Base-by-base conservation (phyloP, 2,797 vertebrate genomes). In the Decapterus maruadsi region DNA sequence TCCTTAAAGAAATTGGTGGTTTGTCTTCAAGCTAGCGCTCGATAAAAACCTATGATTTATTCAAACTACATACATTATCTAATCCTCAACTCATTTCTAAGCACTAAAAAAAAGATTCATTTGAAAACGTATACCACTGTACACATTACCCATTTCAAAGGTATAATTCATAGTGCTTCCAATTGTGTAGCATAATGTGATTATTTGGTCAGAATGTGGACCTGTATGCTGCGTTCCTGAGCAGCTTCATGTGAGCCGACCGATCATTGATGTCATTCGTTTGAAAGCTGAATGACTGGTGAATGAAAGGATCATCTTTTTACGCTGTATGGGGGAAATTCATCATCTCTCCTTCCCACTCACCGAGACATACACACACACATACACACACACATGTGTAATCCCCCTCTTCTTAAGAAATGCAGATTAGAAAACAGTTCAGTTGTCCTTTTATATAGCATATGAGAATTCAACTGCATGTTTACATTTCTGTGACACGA, bases 311-410 rank as follows among this genome's bases (percentile, higher is more conserved):
- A 83, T 83, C 75, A 45, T 88, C 87, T 87, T 89, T 26, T 89
- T 83, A 74, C 90, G 68, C 67, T 40, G 57, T 57, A 66, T 31
- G n/a, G 62, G 20, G 20, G 77, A 85, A 82, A 90, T 90, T 90
- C 88, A 86, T 91, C 90, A 82, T 87, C 89, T 85, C 79, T n/a
- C 69, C 78, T 74, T 89, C 88, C 83, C 83, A 84, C 90, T 87
- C 75, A 75, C 67, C 0, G 13, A 78, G 31, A 80, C 68, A 36
- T 2, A 36, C 34, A 36, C 34, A 36, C 34, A 36, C 7, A 43
- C 83, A 71, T 46, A 38, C 66, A 67, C 50, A 36, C 34, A 36
- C 62, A 38, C 66, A 65, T 46, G 45, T 84, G 67, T 87, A 90
- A 87, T 93, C 88, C 82, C 83, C 75, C 85, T 78, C 80, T 57